phyloP scores from a whole-genome alignment of 1,140 invertebrate genomes.

The Drosophila takahashii region DNA sequence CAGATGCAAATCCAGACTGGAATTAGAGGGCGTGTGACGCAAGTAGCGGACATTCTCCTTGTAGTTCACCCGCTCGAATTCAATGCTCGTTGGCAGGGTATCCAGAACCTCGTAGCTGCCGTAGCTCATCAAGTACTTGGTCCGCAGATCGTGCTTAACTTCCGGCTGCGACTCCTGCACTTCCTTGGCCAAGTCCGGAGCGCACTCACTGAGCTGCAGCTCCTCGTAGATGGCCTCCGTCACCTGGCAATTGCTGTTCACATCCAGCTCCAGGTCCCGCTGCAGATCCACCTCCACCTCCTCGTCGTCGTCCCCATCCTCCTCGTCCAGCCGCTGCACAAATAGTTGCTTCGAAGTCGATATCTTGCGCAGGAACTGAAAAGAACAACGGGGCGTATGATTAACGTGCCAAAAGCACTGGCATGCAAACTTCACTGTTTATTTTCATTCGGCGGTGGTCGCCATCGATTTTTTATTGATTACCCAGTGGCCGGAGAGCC shows the following conservation, averaged over 20 bases:
- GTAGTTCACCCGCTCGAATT: constrained; percentile 76
- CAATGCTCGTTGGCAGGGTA: constrained; percentile 24
- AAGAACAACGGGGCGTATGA: constrained; percentile 39
- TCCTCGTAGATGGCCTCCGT: constrained; percentile 44
- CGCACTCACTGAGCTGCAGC: constrained; percentile 17
- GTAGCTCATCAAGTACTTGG: constrained; percentile 31
- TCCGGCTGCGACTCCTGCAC: constrained; percentile 12
- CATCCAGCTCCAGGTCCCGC: constrained; percentile 20
- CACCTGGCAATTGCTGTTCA: constrained; percentile 32
- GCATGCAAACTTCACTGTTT: constrained; percentile 14
- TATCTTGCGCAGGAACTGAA: constrained; percentile 76
- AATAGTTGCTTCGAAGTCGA: constrained; percentile 74
- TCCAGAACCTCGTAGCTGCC: constrained; percentile 32
- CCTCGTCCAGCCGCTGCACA: constrained; percentile 75
- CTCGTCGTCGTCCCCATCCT: constrained; percentile 53
- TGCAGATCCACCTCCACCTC: constrained; percentile 18
- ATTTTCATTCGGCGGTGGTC: constrained; percentile 22
- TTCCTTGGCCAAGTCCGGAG: constrained; percentile 35
- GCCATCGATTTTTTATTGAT: constrained; percentile 75
- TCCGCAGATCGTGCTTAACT: constrained; percentile 8
- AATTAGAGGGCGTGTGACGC: constrained; percentile 76
- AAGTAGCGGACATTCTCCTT: constrained; percentile 75
- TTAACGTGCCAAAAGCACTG: constrained; percentile 12
- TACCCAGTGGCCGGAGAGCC: constrained; percentile 1
- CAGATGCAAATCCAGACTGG: constrained; percentile 61